Conservation (phyloP, 2,888 invertebrate genomes). For the Copidosoma aretas region DNA sequence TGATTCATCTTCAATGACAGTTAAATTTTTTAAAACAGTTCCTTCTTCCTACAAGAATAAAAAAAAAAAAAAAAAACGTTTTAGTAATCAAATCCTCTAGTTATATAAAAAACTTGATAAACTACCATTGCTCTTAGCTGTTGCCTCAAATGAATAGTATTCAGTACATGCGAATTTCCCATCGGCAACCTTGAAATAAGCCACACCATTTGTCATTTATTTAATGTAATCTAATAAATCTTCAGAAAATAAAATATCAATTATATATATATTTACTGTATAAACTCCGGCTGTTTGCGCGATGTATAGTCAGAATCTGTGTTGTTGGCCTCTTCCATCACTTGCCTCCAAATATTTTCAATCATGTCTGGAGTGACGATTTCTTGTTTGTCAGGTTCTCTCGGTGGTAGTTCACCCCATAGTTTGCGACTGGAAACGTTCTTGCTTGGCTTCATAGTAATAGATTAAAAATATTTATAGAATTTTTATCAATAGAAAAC, state of each 20-base stretch:
- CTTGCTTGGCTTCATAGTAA: constrained; percentile 56
- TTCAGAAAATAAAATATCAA: not conserved
- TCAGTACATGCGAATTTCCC: constrained; percentile 57
- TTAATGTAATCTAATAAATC: constrained; percentile 15
- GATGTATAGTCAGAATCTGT: constrained; percentile 56
- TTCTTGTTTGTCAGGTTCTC: constrained; percentile 58
- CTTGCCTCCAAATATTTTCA: constrained; percentile 61
- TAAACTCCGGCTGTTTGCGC: constrained; percentile 54
- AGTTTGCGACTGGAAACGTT: constrained; percentile 43
- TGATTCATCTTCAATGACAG: constrained; percentile 47
- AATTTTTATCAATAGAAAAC: too few relatives aligned
- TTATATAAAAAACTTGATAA: constrained; percentile 11
- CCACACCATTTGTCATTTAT: not conserved
- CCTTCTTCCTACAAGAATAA: constrained; percentile 54
- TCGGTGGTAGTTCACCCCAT: constrained; percentile 58
- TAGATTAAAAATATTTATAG: too few relatives aligned
- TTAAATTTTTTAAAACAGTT: constrained; percentile 51
- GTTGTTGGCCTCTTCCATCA: constrained; percentile 56
- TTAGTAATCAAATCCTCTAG: not conserved
- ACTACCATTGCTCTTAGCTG: constrained; percentile 57
- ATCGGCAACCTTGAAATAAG: constrained; percentile 52
- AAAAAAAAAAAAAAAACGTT: constrained; percentile 4
- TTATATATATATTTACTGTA: constrained; percentile 50
- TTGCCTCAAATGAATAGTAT: constrained; percentile 57
- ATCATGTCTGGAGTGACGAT: constrained; percentile 60